Evolutionary conservation across 2,888 invertebrate species (phyloP).

Genomic region (Trilocha varians): DNA sequence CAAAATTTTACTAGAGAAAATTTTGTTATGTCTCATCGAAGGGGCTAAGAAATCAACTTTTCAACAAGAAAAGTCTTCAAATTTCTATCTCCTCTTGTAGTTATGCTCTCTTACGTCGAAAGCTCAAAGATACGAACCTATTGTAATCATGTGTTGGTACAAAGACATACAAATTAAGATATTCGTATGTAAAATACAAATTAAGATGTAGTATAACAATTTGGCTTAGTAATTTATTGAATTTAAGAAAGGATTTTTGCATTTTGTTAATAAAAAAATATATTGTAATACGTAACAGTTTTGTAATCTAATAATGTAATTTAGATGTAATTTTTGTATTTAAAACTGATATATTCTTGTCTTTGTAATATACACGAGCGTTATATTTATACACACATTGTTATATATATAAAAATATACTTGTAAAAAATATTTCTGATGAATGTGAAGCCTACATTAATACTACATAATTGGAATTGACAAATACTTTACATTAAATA

Average conservation of each 20-base stretch:
- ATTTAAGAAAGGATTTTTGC: constrained; percentile 26
- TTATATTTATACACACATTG: too few species aligned
- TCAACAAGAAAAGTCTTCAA: constrained; percentile 48
- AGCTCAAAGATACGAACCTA: constrained; percentile 36
- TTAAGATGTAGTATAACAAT: constrained; percentile 22
- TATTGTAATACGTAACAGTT: constrained; percentile 12
- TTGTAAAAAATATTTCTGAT: too few species aligned
- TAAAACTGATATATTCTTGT: neutral
- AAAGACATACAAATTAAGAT: constrained; percentile 68
- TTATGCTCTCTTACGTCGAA: constrained; percentile 40
- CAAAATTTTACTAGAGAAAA: constrained; percentile 57
- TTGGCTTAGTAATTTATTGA: constrained; percentile 51
- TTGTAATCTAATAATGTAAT: constrained; percentile 5
- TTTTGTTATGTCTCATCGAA: constrained; percentile 48
- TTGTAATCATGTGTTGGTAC: constrained; percentile 60
- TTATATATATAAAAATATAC: too few species aligned
- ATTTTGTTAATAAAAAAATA: constrained; percentile 9
- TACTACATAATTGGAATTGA: too few species aligned
- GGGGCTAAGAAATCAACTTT: constrained; percentile 51
- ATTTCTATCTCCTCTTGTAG: constrained; percentile 36
- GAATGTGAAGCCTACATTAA: too few species aligned
- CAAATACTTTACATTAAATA: neutral
- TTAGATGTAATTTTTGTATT: constrained; percentile 1
- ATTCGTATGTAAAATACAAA: constrained; percentile 59
- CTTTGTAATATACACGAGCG: neutral